Conservation (phyloP, 1,140 invertebrate genomes). For the Drosophila equinoxialis region DNA sequence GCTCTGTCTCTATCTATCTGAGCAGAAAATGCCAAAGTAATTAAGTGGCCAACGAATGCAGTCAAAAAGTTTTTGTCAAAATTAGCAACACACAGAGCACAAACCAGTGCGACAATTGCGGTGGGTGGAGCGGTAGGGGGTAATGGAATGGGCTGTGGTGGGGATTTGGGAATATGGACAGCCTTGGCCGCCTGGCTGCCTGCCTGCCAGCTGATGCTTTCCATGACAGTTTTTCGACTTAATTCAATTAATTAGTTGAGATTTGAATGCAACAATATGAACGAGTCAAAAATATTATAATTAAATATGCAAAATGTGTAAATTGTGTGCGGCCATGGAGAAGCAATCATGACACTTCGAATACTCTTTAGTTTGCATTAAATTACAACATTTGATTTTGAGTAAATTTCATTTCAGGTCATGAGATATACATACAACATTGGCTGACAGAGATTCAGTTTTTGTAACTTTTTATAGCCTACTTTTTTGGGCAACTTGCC, state of each 20-base stretch:
- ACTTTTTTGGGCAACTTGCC: not conserved
- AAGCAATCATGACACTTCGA: not conserved
- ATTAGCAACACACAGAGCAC: slow-evolving; percentile 5
- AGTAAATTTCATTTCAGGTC: too few species aligned
- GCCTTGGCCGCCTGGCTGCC: slow-evolving; percentile 32
- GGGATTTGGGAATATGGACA: slow-evolving; percentile 5
- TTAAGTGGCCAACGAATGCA: slow-evolving; percentile 46
- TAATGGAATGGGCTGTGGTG: not conserved
- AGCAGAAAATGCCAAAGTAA: slow-evolving; percentile 54
- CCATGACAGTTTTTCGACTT: slow-evolving; percentile 41
- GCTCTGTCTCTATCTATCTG: not conserved
- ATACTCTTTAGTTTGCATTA: not conserved
- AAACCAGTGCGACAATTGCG: not conserved
- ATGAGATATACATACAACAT: too few species aligned
- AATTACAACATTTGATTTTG: too few species aligned
- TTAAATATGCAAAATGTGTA: slow-evolving; percentile 7
- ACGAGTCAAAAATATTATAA: not conserved
- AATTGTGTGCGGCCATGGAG: slow-evolving; percentile 9
- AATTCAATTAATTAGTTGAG: slow-evolving; percentile 58
- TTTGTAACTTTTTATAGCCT: not conserved
- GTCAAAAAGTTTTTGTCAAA: slow-evolving; percentile 36
- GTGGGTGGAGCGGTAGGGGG: not conserved
- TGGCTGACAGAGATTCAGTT: too few species aligned
- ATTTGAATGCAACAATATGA: slow-evolving; percentile 48
- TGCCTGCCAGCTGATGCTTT: slow-evolving; percentile 4